Evolutionary conservation across 2,797 vertebrate genomes (phyloP).

Genomic region (Sus cebifrons): DNA sequence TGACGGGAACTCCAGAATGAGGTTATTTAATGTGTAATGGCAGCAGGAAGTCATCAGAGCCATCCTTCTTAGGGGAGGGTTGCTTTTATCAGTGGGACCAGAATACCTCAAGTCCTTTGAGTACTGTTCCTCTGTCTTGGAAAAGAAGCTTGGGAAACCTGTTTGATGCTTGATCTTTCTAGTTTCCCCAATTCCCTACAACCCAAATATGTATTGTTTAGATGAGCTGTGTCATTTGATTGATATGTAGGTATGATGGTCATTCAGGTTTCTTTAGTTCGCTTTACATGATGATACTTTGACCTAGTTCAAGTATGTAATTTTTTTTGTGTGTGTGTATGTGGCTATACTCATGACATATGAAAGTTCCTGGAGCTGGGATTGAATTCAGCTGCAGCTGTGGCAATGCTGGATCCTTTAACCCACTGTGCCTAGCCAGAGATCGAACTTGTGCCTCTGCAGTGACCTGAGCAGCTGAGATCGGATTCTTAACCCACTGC

Average conservation of each 20-base stretch:
- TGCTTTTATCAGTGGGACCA: conserved; percentile 8
- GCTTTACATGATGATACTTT: conserved; percentile 31
- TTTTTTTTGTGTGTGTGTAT: no score
- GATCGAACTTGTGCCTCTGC: no score
- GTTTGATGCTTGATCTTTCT: not conserved
- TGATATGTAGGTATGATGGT: not conserved
- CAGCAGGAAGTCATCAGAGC: not conserved
- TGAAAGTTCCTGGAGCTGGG: no score
- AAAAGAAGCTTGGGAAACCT: not conserved
- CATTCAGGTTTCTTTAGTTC: conserved; percentile 28
- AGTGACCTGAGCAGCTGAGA: no score
- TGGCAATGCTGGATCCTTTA: no score
- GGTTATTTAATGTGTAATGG: not conserved
- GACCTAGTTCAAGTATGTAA: not conserved
- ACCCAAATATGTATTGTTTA: not conserved
- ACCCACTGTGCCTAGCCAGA: no score
- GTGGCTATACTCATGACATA: no score
- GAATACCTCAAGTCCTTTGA: conserved; percentile 15
- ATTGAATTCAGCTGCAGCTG: no score
- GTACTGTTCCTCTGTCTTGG: not conserved
- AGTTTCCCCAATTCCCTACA: not conserved
- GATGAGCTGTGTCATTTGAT: not conserved
- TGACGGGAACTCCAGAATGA: not conserved
- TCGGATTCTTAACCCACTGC: no score
- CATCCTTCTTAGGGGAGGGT: not conserved